Conservation (phyloP, 2,888 invertebrate genomes). For the Phyto melanocephala region DNA sequence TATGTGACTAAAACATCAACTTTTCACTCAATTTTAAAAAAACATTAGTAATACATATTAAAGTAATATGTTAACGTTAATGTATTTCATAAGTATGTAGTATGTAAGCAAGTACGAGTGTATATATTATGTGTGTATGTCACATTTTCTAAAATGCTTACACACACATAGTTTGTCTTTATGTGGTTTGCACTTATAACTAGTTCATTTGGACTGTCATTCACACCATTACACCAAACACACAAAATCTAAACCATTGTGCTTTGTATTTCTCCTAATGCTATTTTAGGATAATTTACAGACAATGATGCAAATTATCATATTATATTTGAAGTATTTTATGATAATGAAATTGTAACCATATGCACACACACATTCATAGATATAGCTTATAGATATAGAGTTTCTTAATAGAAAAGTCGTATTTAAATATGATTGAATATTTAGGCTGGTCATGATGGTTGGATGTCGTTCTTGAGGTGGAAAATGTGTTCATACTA, state of each 20-base stretch:
- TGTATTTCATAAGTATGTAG: background rate
- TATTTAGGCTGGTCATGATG: too few relatives aligned
- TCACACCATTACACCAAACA: conserved; percentile 11
- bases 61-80: background rate
- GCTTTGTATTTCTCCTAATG: conserved; percentile 32
- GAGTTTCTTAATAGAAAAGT: conserved; percentile 13
- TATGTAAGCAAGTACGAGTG: background rate
- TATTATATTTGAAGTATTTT: conserved; percentile 41
- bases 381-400: background rate
- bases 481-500: too few relatives aligned
- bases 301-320: conserved; percentile 32
- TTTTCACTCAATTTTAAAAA: background rate
- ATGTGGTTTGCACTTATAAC: conserved; percentile 31
- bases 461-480: too few relatives aligned
- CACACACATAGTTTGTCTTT: background rate
- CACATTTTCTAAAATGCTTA: too few relatives aligned
- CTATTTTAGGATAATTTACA: conserved; percentile 45
- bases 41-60: background rate
- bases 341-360: conserved; percentile 16
- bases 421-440: background rate
- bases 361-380: background rate
- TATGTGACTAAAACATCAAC: background rate
- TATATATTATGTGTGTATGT: background rate
- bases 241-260: background rate
- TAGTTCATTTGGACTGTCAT: background rate